Conservation (phyloP, 92 coral and sea anemone genomes). For the Siderastrea siderea region DNA sequence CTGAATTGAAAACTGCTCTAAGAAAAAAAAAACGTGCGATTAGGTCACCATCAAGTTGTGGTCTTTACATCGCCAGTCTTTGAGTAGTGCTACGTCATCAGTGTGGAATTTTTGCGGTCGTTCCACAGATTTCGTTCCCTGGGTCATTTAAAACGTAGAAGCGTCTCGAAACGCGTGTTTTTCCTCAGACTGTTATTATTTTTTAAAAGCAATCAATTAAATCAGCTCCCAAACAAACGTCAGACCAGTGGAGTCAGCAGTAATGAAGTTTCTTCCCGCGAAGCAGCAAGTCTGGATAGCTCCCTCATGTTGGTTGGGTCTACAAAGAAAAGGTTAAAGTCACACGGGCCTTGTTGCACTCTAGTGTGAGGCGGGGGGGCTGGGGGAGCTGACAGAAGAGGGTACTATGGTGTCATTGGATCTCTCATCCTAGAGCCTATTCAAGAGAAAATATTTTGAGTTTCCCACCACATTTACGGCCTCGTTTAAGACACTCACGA, state of each 20-base stretch:
- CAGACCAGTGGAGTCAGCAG: constrained; percentile 69
- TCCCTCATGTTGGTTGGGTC: constrained; percentile 74
- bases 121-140: neutral
- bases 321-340: constrained; percentile 16
- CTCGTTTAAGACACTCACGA: no score
- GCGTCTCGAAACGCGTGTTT: neutral
- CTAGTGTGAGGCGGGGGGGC: no score
- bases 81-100: neutral
- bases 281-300: constrained; percentile 83
- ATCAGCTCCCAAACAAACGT: constrained; percentile 58
- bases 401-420: no score
- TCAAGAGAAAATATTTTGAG: no score
- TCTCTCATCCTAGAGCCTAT: no score
- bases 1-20: no score
- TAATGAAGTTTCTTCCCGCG: constrained; percentile 75
- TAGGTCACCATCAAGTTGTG: no score
- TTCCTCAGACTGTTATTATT: neutral
- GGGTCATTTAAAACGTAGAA: neutral
- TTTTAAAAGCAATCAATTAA: neutral
- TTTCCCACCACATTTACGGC: no score
- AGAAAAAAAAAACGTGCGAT: no score
- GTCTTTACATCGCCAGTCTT: no score
- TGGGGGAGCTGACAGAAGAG: no score
- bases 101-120: neutral
- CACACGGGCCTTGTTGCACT: no score